phyloP scores from a whole-genome alignment of 2,888 invertebrate genomes.

The Synanthedon formicaeformis region DNA sequence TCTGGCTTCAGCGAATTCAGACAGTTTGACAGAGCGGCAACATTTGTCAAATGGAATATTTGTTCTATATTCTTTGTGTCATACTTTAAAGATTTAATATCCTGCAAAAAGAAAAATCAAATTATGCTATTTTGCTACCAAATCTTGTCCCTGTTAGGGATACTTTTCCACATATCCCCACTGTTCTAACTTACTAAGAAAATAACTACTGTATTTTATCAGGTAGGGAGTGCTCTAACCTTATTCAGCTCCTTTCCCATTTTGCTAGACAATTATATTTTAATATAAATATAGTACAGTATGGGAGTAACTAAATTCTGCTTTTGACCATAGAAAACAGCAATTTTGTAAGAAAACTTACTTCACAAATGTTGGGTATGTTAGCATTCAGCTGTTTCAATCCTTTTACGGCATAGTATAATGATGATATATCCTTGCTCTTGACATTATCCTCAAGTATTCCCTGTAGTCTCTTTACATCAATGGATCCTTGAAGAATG shows the following conservation, averaged over 20 bases:
- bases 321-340: no score
- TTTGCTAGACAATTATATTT: neutral
- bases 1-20: constrained; percentile 61
- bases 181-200: neutral
- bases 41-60: constrained; percentile 75
- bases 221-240: no score
- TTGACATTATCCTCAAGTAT: constrained; percentile 58
- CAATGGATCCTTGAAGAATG: constrained; percentile 49
- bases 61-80: constrained; percentile 61
- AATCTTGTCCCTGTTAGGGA: no score
- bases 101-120: constrained; percentile 21
- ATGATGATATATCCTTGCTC: constrained; percentile 73
- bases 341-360: constrained; percentile 26
- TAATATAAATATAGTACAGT: neutral
- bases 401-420: constrained; percentile 82
- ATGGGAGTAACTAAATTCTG: neutral
- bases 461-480: constrained; percentile 43
- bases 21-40: constrained; percentile 71
- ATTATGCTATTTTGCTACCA: neutral
- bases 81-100: constrained; percentile 40
- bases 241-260: neutral
- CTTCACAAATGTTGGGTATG: constrained; percentile 72
- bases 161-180: no score
- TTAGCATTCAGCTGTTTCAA: constrained; percentile 74
- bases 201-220: neutral